Evolutionary conservation across 2,888 invertebrate genomes (phyloP).

Genomic region (Podotricha telesiphe): DNA sequence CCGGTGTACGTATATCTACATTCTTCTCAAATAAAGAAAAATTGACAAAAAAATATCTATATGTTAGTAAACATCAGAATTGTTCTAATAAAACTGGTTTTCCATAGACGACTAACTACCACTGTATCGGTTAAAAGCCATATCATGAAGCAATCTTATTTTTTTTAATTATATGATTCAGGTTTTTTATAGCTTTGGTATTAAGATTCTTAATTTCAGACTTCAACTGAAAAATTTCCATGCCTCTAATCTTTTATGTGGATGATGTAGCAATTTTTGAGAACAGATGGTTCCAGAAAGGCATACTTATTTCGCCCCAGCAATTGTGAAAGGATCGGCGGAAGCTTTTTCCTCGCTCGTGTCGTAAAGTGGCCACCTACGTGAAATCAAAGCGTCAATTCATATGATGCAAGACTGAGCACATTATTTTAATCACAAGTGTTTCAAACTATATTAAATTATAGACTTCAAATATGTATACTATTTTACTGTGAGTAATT

Average conservation of each 20-base stretch:
- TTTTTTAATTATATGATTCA: too few species aligned
- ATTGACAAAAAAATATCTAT: too few species aligned
- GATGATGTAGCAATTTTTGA: slow-evolving; percentile 42
- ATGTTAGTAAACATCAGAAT: too few species aligned
- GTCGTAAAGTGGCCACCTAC: slow-evolving; percentile 58
- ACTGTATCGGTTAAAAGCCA: too few species aligned
- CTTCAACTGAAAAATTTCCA: slow-evolving; percentile 18
- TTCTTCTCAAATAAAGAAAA: too few species aligned
- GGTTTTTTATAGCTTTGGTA: too few species aligned
- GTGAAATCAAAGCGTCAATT: slow-evolving; percentile 55
- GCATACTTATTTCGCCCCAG: slow-evolving; percentile 58
- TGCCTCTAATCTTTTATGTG: slow-evolving; percentile 34
- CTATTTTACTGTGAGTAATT: neutral
- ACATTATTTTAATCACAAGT: slow-evolving; percentile 27
- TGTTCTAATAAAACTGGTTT: too few species aligned
- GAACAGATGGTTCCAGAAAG: slow-evolving; percentile 47
- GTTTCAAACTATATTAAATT: neutral
- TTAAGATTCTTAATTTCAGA: neutral
- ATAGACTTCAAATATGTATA: neutral
- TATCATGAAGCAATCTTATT: too few species aligned
- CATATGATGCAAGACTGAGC: slow-evolving; percentile 42
- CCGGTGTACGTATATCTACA: too few species aligned
- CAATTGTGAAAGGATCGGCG: slow-evolving; percentile 57
- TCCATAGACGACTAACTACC: too few species aligned
- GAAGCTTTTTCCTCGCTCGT: slow-evolving; percentile 59